Conservation (phyloP, 2,797 vertebrate species). For the Rhinogobio ventralis region DNA sequence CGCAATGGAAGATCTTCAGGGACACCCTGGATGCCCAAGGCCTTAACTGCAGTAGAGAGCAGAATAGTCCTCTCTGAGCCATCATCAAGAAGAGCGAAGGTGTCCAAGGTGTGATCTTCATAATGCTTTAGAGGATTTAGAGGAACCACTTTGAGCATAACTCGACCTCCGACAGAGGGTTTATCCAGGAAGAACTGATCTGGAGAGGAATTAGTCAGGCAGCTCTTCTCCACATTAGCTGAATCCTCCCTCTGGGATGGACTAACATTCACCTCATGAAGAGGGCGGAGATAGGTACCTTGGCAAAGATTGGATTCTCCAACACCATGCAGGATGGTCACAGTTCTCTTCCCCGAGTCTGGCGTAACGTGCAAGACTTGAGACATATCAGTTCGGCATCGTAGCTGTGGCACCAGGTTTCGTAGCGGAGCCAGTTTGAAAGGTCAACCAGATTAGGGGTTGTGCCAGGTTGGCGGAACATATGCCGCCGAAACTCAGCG, state of each 20-base stretch:
- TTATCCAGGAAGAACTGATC: not conserved
- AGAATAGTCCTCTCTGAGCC: not conserved
- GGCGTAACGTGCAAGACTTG: not conserved
- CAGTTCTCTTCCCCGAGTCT: not conserved
- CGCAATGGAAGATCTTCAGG: not conserved
- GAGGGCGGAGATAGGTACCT: not conserved
- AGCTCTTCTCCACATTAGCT: not conserved
- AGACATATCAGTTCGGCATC: not conserved
- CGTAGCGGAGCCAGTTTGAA: not conserved
- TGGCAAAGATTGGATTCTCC: not conserved
- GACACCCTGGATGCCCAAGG: too few species aligned
- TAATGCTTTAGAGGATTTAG: not conserved
- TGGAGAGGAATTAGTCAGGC: not conserved
- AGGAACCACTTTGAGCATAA: conserved; percentile 4
- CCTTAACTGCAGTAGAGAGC: too few species aligned
- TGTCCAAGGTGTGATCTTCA: not conserved
- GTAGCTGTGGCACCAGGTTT: not conserved
- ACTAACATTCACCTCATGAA: conserved; percentile 5
- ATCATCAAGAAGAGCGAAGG: not conserved
- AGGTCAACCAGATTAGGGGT: not conserved
- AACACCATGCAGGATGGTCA: too few species aligned
- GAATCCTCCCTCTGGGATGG: not conserved
- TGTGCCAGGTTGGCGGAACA: not conserved
- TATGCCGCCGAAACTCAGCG: not conserved
- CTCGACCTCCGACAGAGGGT: not conserved